These are phyloP conservation scores for Sinella curviseta DNA, from an alignment of 1,140 invertebrate species.

Conservation along the genomic window DNA sequence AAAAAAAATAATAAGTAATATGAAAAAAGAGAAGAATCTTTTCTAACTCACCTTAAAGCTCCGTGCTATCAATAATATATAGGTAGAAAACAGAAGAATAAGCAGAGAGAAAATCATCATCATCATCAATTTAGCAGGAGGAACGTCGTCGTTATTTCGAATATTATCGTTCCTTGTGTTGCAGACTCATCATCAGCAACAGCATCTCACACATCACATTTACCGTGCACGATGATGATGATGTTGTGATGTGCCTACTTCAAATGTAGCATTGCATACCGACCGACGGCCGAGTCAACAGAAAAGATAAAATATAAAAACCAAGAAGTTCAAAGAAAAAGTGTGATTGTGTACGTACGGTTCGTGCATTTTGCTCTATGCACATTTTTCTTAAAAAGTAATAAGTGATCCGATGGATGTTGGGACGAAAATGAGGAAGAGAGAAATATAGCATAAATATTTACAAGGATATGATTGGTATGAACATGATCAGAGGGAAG, in stretches of 20 bases:
- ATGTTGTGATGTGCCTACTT: too few relatives aligned
- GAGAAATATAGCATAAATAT: too few relatives aligned
- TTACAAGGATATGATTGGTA: too few relatives aligned
- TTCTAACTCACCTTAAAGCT: not conserved
- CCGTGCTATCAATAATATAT: not conserved
- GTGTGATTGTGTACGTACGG: not conserved
- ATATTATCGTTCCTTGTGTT: not conserved
- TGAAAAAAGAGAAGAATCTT: not conserved
- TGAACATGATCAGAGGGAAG: not conserved
- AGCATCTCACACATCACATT: not conserved
- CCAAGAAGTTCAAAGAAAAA: not conserved
- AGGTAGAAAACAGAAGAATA: too few relatives aligned
- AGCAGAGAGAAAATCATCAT: not conserved
- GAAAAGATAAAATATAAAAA: not conserved
- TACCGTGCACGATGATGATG: not conserved
- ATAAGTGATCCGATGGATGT: not conserved
- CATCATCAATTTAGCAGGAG: too few relatives aligned
- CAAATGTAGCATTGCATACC: too few relatives aligned
- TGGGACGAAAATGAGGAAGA: not conserved
- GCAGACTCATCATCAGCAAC: not conserved
- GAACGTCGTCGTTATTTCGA: too few relatives aligned
- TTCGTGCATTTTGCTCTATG: too few relatives aligned
- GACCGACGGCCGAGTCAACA: too few relatives aligned
- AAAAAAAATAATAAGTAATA: not conserved
- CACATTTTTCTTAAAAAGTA: not conserved